Base-by-base conservation (phyloP, 2,888 invertebrate species). In the Conistra vaccinii region DNA sequence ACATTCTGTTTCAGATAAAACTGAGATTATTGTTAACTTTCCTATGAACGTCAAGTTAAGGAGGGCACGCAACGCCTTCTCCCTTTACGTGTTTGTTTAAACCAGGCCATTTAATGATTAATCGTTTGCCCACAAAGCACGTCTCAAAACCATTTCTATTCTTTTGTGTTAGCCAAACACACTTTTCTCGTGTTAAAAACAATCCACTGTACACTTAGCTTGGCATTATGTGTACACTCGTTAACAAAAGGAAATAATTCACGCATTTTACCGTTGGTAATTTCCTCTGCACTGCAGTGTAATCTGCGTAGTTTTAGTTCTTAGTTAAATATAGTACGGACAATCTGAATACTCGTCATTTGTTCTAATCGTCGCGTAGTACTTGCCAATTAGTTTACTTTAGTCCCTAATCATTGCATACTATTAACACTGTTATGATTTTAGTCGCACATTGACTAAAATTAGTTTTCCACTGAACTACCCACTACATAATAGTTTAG, bases 161-260 rank as follows among this genome's bases (percentile, higher is more conserved):
- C 75, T 82, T 80, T 87, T 87, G 81, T 85, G 45, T 55, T 45
- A 76, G 61, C 70, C 69, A 69, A 82, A 74, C 72, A 73, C 60
- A 75, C 70, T 82, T 80, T 77, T 73, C 78, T 70, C 61, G 32
- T 67, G 73, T 81, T 75, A 76, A 74, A 74, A 77, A 88, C 81
- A 71, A 72, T 79, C 35, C 32, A 80, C 66, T 80, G 70, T 77
- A 81, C 80, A 84, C 69, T 79, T 86, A 73, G 80, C 67, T 61
- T 72, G 67, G 72, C 77, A 73, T 79, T 39, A 78, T 53, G 74
- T 78, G 75, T 77, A 81, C 63, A 35, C 85, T 87, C 80, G 87
- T 88, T 89, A 89, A 90, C 89, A 90, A 91, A 90, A 84, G 89
- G 85, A 87, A 85, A 90, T 87, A 87, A 88, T 87, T 88, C 86